Evolutionary conservation across 2,797 vertebrate genomes (phyloP).

Genomic region (Rhinella marina): DNA sequence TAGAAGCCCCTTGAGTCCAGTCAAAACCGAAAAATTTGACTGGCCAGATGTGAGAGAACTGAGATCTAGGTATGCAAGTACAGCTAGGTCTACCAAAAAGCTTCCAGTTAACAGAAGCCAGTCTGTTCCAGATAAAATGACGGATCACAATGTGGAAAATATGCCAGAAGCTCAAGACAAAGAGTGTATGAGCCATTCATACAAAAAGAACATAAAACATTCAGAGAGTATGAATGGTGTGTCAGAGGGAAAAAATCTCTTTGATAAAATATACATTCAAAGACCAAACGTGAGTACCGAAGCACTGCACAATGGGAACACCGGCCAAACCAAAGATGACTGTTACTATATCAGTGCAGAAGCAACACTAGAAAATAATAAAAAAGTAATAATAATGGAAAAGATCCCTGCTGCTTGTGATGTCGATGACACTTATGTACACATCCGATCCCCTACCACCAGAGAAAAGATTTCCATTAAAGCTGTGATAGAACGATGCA

Average conservation of each 20-base stretch:
- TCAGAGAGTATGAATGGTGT: conserved; percentile 62
- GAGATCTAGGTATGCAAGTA: conserved; percentile 80
- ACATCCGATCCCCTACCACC: conserved; percentile 83
- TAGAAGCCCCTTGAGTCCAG: conserved; percentile 77
- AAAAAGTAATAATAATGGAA: conserved; percentile 79
- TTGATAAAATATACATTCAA: conserved; percentile 64
- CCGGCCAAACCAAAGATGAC: background rate
- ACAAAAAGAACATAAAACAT: conserved; percentile 58
- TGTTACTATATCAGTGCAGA: conserved; percentile 70
- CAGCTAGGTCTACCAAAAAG: background rate
- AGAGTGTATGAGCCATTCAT: conserved; percentile 64
- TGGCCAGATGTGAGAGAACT: conserved; percentile 92
- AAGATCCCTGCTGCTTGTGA: conserved; percentile 65
- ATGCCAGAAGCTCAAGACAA: conserved; percentile 20
- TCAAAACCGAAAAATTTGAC: conserved; percentile 77
- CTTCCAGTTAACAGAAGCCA: conserved; percentile 71
- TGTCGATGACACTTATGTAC: conserved; percentile 70
- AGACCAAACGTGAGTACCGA: conserved; percentile 66
- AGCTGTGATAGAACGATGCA: conserved; percentile 80
- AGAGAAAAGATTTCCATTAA: conserved; percentile 81
- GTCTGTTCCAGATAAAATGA: conserved; percentile 74
- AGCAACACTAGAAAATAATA: conserved; percentile 70
- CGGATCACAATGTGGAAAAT: conserved; percentile 63
- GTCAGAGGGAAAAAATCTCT: conserved; percentile 7
- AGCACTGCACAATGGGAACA: conserved; percentile 22